These are phyloP conservation scores for Sciaenops ocellatus DNA, from an alignment of 2,797 vertebrate species.

Conservation along the genomic window DNA sequence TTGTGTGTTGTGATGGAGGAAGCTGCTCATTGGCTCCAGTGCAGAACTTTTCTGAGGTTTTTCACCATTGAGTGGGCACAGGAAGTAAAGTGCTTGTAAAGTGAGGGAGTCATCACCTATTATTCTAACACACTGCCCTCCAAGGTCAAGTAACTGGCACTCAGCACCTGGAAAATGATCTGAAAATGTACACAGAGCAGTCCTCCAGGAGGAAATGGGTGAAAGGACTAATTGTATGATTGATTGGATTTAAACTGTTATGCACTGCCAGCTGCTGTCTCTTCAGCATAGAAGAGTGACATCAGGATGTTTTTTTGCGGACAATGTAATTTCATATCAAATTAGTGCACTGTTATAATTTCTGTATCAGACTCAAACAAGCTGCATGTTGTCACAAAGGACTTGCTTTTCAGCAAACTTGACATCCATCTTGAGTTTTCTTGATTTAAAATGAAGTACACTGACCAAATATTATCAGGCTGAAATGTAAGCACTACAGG, in stretches of 20 bases:
- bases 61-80: neutral
- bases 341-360: neutral
- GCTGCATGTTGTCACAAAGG: constrained; percentile 1
- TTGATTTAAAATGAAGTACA: neutral
- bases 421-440: neutral
- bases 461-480: neutral
- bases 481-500: neutral
- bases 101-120: constrained; percentile 13
- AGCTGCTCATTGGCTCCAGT: constrained; percentile 13
- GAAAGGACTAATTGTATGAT: neutral
- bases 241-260: constrained; percentile 9
- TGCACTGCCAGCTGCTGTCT: neutral
- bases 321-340: neutral
- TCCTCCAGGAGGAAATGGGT: neutral
- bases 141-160: constrained; percentile 61
- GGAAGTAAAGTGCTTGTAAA: constrained; percentile 50
- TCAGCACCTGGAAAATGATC: constrained; percentile 8
- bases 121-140: constrained; percentile 34
- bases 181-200: constrained; percentile 4
- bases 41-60: constrained; percentile 62
- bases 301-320: neutral
- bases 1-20: neutral
- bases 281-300: neutral
- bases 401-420: neutral
- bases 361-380: neutral